Conservation (phyloP, 2,888 invertebrate genomes). For the Nowickia ferox region DNA sequence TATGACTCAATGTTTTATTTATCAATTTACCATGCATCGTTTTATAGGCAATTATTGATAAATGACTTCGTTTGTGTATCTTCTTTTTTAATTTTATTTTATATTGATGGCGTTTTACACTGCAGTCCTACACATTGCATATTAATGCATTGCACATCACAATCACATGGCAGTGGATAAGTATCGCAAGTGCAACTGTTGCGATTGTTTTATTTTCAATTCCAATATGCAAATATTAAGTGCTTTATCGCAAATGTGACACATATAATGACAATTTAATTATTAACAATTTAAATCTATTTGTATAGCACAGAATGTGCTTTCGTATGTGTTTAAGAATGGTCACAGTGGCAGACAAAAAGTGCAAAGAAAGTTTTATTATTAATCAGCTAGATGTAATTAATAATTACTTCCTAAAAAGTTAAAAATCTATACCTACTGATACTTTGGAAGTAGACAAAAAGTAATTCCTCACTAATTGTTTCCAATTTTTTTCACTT, state of each 20-base stretch:
- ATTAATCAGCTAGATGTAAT: too few relatives aligned
- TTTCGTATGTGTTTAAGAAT: neutral
- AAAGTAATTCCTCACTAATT: too few relatives aligned
- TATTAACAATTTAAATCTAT: conserved; percentile 63
- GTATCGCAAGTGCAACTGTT: neutral
- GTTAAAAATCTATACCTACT: too few relatives aligned
- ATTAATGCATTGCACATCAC: conserved; percentile 37
- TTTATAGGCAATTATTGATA: conserved; percentile 52
- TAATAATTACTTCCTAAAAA: too few relatives aligned
- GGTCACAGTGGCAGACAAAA: neutral
- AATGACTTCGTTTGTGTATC: conserved; percentile 17
- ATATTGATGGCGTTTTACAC: conserved; percentile 8
- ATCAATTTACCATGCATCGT: conserved; percentile 54
- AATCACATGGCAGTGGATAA: conserved; percentile 5
- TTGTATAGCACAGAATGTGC: conserved; percentile 22
- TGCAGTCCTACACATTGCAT: neutral
- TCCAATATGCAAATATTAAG: conserved; percentile 58
- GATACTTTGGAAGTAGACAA: too few relatives aligned
- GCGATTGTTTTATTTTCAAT: conserved; percentile 47
- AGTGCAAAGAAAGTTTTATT: too few relatives aligned
- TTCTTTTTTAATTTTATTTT: conserved; percentile 11
- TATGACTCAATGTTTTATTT: conserved; percentile 38
- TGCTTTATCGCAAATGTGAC: conserved; percentile 55
- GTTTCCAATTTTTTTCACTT: too few relatives aligned
- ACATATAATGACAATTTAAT: conserved; percentile 67